A percentile compares a stretch with the other conserved stretches of the same genome.
These are phyloP conservation scores for Drosophila lowei DNA, from an alignment of 1,140 invertebrate species.

Conservation along the genomic window DNA sequence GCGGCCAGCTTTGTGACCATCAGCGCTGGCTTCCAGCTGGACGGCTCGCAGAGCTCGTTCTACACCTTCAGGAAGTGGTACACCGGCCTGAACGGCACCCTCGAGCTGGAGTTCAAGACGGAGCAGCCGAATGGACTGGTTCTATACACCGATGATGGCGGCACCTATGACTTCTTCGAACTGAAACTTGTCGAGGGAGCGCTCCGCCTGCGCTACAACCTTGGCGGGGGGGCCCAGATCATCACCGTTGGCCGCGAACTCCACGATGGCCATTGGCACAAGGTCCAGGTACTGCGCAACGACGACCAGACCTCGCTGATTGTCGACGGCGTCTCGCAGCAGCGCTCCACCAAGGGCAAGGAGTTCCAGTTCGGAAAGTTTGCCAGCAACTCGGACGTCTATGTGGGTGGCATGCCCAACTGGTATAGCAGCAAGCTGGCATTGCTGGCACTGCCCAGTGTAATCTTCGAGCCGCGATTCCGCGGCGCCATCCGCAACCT, in stretches of 20 bases:
- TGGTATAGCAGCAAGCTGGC: constrained; percentile 94
- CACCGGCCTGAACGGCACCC: constrained; percentile 91
- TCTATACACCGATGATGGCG: constrained; percentile 96
- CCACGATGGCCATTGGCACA: constrained; percentile 95
- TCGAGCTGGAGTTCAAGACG: constrained; percentile 96
- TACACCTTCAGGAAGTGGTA: constrained; percentile 96
- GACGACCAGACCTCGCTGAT: constrained; percentile 91
- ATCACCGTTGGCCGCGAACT: constrained; percentile 93
- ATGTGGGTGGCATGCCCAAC: constrained; percentile 94
- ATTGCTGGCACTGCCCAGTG: constrained; percentile 92
- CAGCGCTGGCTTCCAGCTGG: constrained; percentile 87
- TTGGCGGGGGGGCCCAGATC: constrained; percentile 93
- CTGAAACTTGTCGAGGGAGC: constrained; percentile 95
- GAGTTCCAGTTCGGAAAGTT: constrained; percentile 94
- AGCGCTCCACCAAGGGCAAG: constrained; percentile 90
- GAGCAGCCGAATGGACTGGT: constrained; percentile 94
- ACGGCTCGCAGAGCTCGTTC: constrained; percentile 93
- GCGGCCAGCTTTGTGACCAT: constrained; percentile 66
- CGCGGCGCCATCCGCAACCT: constrained; percentile 92
- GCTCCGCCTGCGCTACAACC: constrained; percentile 93
- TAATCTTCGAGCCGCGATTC: constrained; percentile 95
- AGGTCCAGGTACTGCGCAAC: constrained; percentile 90
- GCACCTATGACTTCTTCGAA: constrained; percentile 97
- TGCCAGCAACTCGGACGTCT: constrained; percentile 93
- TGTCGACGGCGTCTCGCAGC: constrained; percentile 91